Evolutionary conservation across 2,797 vertebrate species (phyloP), one percentile per base, ranked within the genome.

Genomic region (Labroides dimidiatus): DNA sequence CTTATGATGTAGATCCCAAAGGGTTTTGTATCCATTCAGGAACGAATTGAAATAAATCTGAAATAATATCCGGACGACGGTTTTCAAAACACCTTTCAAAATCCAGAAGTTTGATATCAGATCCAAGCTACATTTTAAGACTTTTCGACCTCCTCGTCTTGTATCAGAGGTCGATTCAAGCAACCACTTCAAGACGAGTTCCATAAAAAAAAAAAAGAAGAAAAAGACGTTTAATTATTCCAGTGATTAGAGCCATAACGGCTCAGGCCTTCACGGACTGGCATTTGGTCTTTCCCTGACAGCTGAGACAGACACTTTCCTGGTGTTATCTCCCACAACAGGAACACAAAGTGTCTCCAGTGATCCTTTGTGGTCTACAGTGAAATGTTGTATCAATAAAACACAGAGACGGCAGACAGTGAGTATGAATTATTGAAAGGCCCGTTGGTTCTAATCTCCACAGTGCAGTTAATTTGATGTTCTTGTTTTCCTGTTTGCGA

Each of bases 381-480:
- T 85, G 86, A 91, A 90, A 86, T 87, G 85, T 77, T 81, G 86
- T 86, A 85, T 90, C 82, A 81, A 88, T 89, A 89, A 91, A 91
- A 88, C 47, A 52, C 84, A 43, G 61, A 80, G 82, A 79, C 78
- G 65, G 82, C 77, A 76, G 78, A 84, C 77, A 33, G 68, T 37
- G 37, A 62, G 63, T 68, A 79, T 92, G 84, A 91, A 92, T 93
- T 90, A 93, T 90, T 90, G 78, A 93, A 86, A 87, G 76, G 65
- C 62, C 37, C 55, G 19, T 59, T 52, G 73, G 73, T 87, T 83
- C 49, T 91, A 86, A 90, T 89, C 78, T 89, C 85, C 69, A 80
- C 85, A 55, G 84, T 70, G 73, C 81, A 79, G 83, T 87, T 90
- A 67, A 90, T 87, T 90, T 87, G 72, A 91, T 92, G 85, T 88